Evolutionary conservation across 2,888 invertebrate species (phyloP), one percentile per base, ranked within the genome.

Genomic region (Dromius quadrimaculatus): DNA sequence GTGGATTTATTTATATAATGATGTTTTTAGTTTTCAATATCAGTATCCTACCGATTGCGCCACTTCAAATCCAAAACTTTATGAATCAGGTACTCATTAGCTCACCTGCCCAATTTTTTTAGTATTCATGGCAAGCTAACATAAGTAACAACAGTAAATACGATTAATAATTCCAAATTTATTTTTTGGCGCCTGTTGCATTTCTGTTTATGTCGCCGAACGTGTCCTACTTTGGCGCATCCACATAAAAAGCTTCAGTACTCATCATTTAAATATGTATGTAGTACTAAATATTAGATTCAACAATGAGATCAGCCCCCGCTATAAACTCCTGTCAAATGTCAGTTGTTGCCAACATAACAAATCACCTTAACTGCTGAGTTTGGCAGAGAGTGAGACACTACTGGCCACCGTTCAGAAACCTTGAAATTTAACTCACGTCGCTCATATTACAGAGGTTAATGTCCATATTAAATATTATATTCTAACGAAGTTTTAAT

Each of bases 221-320:
- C n/a, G n/a, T 19, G 50, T 50, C 50, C 50, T 22, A 50, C n/a
- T n/a, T 15, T n/a, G 36, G 41, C 61, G 36, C 61, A 61, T 62
- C 62, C 41, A 62, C 38, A 41, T 62, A 41, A 22, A 41, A 62
- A 61, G 61, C 38, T 32, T 20, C 34, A 28, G 57, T 36, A 15
- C 19, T 32, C 15, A 11, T 9, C 57, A 13, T 4, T 17, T 23
- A 22, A n/a, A n/a, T n/a, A n/a, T 41, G 17, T 41, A 13, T 9
- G 11, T 41, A 23, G 11, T 20, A 19, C 17, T 41, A 5, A 47
- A 15, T 50, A 34, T 38, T 57, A 38, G 23, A 66, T 66, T 32
- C 59, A 68, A 68, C 57, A 68, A 68, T 68, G 68, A 68, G 68
- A 68, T 68, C 68, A 68, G 68, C 68, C 68, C 68, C 59, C 68